Evolutionary conservation across 2,888 invertebrate species (phyloP).

Genomic region (Ochropleura plecta): DNA sequence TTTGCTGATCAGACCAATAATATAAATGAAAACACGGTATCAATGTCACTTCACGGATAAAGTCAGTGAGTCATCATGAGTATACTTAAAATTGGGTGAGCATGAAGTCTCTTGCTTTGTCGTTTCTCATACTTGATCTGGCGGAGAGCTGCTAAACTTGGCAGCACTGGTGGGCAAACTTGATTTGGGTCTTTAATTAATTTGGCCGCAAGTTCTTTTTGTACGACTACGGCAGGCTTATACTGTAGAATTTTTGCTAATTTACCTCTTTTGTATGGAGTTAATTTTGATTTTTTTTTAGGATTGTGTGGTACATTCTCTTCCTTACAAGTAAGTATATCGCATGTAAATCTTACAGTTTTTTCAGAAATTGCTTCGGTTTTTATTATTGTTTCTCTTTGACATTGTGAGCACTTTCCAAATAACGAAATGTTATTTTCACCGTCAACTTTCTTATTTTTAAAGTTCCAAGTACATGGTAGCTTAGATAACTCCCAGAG

Average conservation of each 20-base stretch:
- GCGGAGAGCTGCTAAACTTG: conserved; percentile 51
- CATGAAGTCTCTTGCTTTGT: conserved; percentile 52
- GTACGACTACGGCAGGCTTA: conserved; percentile 50
- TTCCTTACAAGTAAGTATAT: conserved; percentile 48
- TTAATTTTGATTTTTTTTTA: conserved; percentile 53
- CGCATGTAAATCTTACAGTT: conserved; percentile 49
- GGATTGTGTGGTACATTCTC: conserved; percentile 54
- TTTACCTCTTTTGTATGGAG: conserved; percentile 52
- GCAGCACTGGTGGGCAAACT: conserved; percentile 52
- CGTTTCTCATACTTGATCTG: conserved; percentile 53
- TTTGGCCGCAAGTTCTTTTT: conserved; percentile 50
- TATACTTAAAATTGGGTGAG: conserved; percentile 54
- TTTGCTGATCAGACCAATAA: conserved; percentile 58
- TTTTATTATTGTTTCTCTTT: conserved; percentile 45
- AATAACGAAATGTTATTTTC: conserved; percentile 45
- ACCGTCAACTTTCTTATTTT: conserved; percentile 47
- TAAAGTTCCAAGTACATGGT: conserved; percentile 49
- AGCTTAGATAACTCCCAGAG: conserved; percentile 48
- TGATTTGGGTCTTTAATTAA: conserved; percentile 51
- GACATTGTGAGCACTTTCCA: conserved; percentile 54
- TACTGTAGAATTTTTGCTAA: conserved; percentile 52
- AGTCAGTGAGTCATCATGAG: conserved; percentile 52
- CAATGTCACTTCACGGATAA: conserved; percentile 55
- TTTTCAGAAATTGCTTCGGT: conserved; percentile 51
- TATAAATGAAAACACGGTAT: conserved; percentile 56